Evolutionary conservation across 2,113 vertebrate genomes (phyloP), one percentile per base, ranked within the genome.

Genomic region (Sceloporus tristichus): DNA sequence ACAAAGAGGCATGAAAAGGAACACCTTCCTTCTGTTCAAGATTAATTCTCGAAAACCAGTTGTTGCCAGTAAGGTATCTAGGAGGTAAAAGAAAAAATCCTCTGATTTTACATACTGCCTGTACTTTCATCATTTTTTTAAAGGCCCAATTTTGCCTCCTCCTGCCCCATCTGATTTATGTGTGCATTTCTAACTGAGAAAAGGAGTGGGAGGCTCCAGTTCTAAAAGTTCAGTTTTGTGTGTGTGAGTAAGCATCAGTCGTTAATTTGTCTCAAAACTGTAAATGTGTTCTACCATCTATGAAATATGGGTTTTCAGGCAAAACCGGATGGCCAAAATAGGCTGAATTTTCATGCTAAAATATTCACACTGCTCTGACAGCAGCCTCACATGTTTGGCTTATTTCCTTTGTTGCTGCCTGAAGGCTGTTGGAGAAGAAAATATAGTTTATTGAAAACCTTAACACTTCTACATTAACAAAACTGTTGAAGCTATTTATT

Each of bases 361-460:
- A 29, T 62, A 73, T 89, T 94, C 23, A 56, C 54, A 0, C 34
- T 87, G 38, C 76, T 70, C 82, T 78, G 4, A 2, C 85, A 94
- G 85, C 3, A 79, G 29, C n/a, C 66, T 94, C 23, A 56, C 81
- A n/a, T 59, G 76, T 83, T 86, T 85, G 85, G 87, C 0, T 38
- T 40, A 21, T 77, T 79, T 34, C 68, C 66, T 73, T 42, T 54
- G 71, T 73, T 71, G 54, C 71, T 71, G 42, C 66, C 48, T 83
- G 0, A 70, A 29, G 65, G 62, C 38, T 8, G 38, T 21, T 2
- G 19, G 10, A 74, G 29, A 9, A 75, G 29, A 6, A 75, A 9
- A n/a, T 89, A 66, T 79, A 75, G 29, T 66, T 29, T 19, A 0
- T 1, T 8, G 78, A 76, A 90, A 90, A 65, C 79, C 25, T 42